Percentiles rank a stretch among this genome's conserved stretches.
phyloP scores from a whole-genome alignment of 2,797 vertebrate genomes.

The Triplophysa yarkandensis region DNA sequence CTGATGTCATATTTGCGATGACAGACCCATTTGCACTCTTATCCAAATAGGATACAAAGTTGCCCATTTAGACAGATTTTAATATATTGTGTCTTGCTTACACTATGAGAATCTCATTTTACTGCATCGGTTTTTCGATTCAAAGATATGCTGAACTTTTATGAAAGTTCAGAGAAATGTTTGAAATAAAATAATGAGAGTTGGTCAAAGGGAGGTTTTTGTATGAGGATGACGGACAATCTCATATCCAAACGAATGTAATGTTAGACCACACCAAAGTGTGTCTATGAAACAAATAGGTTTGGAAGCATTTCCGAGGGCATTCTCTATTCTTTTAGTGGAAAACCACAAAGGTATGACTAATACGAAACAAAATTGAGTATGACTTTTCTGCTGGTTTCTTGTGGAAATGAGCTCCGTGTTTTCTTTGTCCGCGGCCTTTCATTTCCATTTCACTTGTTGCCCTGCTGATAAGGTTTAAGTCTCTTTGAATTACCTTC shows the following conservation, averaged over 20 bases:
- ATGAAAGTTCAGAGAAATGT: conserved; percentile 4
- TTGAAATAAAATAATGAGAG: conserved; percentile 31
- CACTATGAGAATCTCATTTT: conserved; percentile 17
- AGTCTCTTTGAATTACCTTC: conserved; percentile 49
- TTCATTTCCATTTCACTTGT: conserved; percentile 49
- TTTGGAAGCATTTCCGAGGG: conserved; percentile 39
- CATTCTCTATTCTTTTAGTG: conserved; percentile 43
- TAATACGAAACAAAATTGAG: conserved; percentile 54
- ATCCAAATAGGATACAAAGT: conserved; percentile 28
- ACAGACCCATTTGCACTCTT: conserved; percentile 47
- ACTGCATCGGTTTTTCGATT: conserved; percentile 17
- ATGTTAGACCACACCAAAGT: conserved; percentile 25
- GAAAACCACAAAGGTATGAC: conserved; percentile 46
- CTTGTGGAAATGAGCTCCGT: conserved; percentile 50
- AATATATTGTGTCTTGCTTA: conserved; percentile 32
- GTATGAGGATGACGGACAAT: conserved; percentile 12
- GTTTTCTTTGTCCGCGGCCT: conserved; percentile 42
- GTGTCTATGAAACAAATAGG: conserved; percentile 47
- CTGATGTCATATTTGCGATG: conserved; percentile 39
- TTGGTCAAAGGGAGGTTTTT: conserved; percentile 28
- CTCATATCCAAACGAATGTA: conserved; percentile 37
- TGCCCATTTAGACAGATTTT: conserved; percentile 33
- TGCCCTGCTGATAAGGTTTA: conserved; percentile 43
- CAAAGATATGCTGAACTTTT: conserved; percentile 10
- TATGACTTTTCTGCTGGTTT: conserved; percentile 56